Percentiles rank a stretch among this genome's conserved stretches.
Evolutionary conservation across 2,113 vertebrate genomes (phyloP).

Genomic region (Synchiropus splendidus): DNA sequence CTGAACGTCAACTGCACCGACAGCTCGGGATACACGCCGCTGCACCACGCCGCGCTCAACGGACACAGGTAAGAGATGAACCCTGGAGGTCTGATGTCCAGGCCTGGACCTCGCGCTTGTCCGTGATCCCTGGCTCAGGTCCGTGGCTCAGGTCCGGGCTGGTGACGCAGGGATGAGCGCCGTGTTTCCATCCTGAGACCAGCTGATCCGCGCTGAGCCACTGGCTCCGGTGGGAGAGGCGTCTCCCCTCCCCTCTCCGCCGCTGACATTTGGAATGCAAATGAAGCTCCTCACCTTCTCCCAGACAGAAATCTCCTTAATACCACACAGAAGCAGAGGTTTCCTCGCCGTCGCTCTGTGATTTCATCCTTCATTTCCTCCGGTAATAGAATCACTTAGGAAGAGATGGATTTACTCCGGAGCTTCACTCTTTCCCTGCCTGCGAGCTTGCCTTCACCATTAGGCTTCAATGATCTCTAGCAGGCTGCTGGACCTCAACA

Average conservation of each 20-base stretch:
- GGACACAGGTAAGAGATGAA: conserved; percentile 81
- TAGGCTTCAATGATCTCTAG: no score
- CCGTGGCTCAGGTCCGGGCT: neutral
- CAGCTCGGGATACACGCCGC: conserved; percentile 86
- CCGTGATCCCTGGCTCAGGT: neutral
- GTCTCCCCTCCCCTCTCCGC: conserved; percentile 18
- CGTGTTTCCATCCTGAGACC: conserved; percentile 42
- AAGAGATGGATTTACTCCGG: no score
- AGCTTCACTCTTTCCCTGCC: no score
- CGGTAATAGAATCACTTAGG: no score
- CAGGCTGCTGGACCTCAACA: no score
- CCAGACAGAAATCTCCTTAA: conserved; percentile 12
- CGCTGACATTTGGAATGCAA: conserved; percentile 52
- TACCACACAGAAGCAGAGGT: conserved; percentile 5
- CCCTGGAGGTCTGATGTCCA: no score
- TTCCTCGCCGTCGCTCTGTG: neutral
- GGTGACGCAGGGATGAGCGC: conserved; percentile 39
- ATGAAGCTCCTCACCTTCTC: conserved; percentile 33
- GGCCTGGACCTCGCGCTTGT: no score
- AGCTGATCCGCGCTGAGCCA: conserved; percentile 4
- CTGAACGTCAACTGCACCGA: conserved; percentile 92
- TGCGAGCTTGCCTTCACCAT: no score
- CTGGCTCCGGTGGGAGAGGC: conserved; percentile 4
- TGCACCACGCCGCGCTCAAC: conserved; percentile 88
- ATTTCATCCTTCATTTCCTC: neutral